These are phyloP conservation scores for Distichodus sexfasciatus DNA, from an alignment of 2,797 vertebrate species.

Conservation along the genomic window DNA sequence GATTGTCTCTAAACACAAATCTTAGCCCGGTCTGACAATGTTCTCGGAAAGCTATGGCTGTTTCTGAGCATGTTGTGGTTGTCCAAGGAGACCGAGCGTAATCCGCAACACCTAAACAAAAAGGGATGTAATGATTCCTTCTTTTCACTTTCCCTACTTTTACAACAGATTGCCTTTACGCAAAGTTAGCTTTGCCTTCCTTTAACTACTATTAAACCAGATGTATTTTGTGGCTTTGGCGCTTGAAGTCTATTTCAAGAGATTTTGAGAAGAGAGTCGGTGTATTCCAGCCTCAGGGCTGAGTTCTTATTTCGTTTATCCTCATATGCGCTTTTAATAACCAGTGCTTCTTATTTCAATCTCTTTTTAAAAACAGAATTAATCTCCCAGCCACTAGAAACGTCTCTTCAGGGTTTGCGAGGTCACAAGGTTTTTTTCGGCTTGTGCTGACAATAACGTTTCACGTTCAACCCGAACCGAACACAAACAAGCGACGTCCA, in stretches of 20 bases:
- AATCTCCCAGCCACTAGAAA: no score
- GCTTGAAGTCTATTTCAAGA: conserved; percentile 9
- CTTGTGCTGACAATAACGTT: no score
- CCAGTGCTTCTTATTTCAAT: conserved; percentile 53
- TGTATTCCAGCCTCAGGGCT: conserved; percentile 3
- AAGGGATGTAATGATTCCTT: conserved; percentile 31
- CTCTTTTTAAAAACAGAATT: no score
- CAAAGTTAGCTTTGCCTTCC: conserved; percentile 62
- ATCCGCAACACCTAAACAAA: conserved; percentile 64
- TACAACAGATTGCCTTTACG: conserved; percentile 76
- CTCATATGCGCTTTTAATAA: conserved; percentile 38
- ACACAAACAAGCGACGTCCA: no score
- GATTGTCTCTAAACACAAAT: conserved; percentile 17
- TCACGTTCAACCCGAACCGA: no score
- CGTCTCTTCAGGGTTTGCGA: no score
- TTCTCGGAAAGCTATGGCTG: conserved; percentile 6
- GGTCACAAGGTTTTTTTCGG: no score
- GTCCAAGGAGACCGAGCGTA: conserved; percentile 22
- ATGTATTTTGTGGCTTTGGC: conserved; percentile 13
- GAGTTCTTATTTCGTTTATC: conserved; percentile 31
- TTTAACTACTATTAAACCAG: conserved; percentile 9
- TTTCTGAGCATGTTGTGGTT: no score
- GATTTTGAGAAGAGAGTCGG: conserved; percentile 21
- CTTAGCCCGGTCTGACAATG: background rate
- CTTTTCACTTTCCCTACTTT: no score